Conservation (phyloP, 2,113 vertebrate species). For the Platanista minor region DNA sequence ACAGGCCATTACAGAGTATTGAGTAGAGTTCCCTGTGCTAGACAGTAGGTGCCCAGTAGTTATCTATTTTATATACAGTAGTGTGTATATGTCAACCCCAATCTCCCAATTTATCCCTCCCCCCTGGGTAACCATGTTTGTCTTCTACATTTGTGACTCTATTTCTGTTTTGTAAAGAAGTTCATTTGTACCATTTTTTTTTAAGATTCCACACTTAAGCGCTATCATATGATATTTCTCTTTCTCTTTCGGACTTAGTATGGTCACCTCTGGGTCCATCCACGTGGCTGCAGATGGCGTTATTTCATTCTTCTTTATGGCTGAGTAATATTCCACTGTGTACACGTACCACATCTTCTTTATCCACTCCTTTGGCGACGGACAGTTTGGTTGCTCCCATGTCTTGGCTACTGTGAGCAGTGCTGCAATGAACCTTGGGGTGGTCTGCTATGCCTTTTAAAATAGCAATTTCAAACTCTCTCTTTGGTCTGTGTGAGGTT, state of each 20-base stretch:
- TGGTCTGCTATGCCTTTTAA: not conserved
- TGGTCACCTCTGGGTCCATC: not conserved
- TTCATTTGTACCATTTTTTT: not conserved
- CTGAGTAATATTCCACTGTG: not conserved
- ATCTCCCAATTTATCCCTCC: not conserved
- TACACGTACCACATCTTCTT: accelerated
- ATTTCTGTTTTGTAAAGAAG: not conserved
- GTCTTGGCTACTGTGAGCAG: not conserved
- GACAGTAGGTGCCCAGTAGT: not conserved
- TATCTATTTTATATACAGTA: not conserved
- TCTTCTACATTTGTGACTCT: not conserved
- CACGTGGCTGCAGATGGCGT: not conserved
- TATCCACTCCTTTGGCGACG: not conserved
- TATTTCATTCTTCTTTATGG: not conserved
- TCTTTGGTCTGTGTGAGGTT: not conserved
- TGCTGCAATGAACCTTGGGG: not conserved
- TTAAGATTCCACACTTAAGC: not conserved
- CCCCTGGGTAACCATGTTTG: not conserved
- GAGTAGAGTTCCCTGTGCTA: not conserved
- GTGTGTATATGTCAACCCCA: not conserved
- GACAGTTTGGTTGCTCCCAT: not conserved
- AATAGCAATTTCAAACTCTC: not conserved
- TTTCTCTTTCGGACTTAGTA: not conserved
- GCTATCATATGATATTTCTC: not conserved
- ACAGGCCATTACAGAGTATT: not conserved